These are phyloP conservation scores for Epizoanthus fatuus DNA, from an alignment of 92 coral and sea anemone species.

Conservation along the genomic window DNA sequence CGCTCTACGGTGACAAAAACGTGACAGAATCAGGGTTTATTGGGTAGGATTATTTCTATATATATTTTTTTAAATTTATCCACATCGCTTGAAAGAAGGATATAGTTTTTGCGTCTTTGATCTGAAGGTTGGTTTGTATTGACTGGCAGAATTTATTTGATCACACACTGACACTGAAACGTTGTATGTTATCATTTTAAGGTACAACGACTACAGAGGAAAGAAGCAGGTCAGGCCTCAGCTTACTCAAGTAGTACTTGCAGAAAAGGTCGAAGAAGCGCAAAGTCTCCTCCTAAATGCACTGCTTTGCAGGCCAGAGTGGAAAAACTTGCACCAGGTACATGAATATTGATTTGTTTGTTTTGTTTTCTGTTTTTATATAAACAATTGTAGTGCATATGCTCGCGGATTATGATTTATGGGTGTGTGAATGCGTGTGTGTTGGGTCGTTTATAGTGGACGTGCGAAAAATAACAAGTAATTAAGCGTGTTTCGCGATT, in stretches of 20 bases:
- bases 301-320: conserved; percentile 44
- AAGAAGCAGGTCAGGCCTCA: conserved; percentile 39
- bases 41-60: conserved; percentile 26
- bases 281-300: conserved; percentile 44
- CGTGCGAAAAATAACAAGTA: too few relatives aligned
- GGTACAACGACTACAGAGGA: conserved; percentile 43
- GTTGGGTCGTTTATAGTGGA: too few relatives aligned
- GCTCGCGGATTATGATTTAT: conserved; percentile 25
- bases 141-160: conserved; percentile 37
- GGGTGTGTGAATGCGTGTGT: too few relatives aligned
- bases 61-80: too few relatives aligned
- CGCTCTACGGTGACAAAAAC: conserved; percentile 30
- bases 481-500: too few relatives aligned
- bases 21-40: conserved; percentile 17
- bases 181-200: conserved; percentile 3
- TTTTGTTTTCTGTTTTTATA: conserved; percentile 1
- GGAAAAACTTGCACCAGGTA: conserved; percentile 48
- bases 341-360: conserved; percentile 3
- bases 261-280: conserved; percentile 45
- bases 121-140: conserved; percentile 8
- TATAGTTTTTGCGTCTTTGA: neutral
- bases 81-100: too few relatives aligned
- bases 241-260: conserved; percentile 13
- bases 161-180: too few relatives aligned
- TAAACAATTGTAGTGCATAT: neutral